These are phyloP conservation scores for Amblyteles armatorius DNA, from an alignment of 2,888 invertebrate genomes.

Conservation along the genomic window DNA sequence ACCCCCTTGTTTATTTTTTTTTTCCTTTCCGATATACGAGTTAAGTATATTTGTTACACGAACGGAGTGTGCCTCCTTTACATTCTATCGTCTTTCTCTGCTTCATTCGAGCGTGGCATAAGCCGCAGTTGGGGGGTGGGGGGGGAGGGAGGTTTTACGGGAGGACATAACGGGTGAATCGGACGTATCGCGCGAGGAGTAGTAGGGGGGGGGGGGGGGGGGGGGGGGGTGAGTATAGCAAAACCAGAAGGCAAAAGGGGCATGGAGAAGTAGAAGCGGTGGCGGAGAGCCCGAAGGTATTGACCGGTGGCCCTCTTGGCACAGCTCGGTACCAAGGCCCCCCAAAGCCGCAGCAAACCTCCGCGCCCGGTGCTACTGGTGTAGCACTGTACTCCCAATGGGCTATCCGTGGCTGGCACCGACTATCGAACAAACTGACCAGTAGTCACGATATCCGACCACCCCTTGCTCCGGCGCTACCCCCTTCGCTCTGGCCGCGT, in stretches of 20 bases:
- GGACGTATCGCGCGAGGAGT: slow-evolving; percentile 64
- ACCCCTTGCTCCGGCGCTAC: slow-evolving; percentile 43
- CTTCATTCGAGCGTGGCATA: slow-evolving; percentile 37
- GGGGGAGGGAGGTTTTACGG: background rate
- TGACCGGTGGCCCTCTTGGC: slow-evolving; percentile 85
- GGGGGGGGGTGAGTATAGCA: background rate
- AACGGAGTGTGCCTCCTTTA: slow-evolving; percentile 42
- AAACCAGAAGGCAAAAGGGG: slow-evolving; percentile 36
- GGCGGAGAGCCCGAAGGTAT: slow-evolving; percentile 81
- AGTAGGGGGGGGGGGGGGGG: slow-evolving; percentile 42
- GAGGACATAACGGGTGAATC: slow-evolving; percentile 59
- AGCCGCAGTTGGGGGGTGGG: background rate
- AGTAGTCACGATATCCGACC: slow-evolving; percentile 84
- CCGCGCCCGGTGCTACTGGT: slow-evolving; percentile 51
- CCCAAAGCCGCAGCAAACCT: slow-evolving; percentile 70
- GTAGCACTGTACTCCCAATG: slow-evolving; percentile 57
- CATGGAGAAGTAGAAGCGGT: slow-evolving; percentile 62
- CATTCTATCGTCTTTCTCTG: slow-evolving; percentile 22
- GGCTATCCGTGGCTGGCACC: slow-evolving; percentile 84
- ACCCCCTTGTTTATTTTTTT: slow-evolving; percentile 36
- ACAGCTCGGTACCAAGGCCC: slow-evolving; percentile 84
- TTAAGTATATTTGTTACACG: slow-evolving; percentile 45
- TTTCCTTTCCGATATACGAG: slow-evolving; percentile 36
- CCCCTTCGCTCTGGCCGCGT: slow-evolving; percentile 35
- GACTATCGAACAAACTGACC: slow-evolving; percentile 85